Evolutionary conservation across 1,140 invertebrate species (phyloP).

Genomic region (Proales similis): DNA sequence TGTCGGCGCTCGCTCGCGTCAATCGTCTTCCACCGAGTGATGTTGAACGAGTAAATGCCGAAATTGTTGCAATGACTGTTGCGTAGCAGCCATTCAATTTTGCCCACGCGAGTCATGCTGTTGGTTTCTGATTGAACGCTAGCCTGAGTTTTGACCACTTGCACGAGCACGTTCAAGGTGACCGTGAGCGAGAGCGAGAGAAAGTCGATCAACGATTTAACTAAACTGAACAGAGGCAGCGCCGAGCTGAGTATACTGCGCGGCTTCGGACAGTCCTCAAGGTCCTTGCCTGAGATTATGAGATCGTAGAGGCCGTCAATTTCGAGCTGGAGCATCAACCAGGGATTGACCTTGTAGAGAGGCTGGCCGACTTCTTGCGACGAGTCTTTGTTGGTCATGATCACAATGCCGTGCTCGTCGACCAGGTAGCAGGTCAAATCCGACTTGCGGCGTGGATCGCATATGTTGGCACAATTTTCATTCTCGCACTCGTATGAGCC

Average conservation of each 20-base stretch:
- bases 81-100: conserved; percentile 12
- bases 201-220: conserved; percentile 3
- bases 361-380: conserved; percentile 20
- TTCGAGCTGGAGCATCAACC: conserved; percentile 33
- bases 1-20: background rate
- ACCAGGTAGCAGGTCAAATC: conserved; percentile 10
- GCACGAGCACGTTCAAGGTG: background rate
- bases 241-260: conserved; percentile 1
- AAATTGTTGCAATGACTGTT: conserved; percentile 30
- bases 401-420: conserved; percentile 28
- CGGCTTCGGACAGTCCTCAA: conserved; percentile 15
- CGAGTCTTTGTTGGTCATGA: conserved; percentile 19
- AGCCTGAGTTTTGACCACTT: background rate
- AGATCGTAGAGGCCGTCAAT: conserved; percentile 24
- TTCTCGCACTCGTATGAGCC: background rate
- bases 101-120: conserved; percentile 2
- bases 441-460: background rate
- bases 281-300: conserved; percentile 18
- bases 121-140: background rate
- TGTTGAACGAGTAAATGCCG: conserved; percentile 34
- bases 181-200: background rate
- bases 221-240: background rate
- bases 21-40: background rate
- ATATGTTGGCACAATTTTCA: conserved; percentile 8
- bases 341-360: conserved; percentile 33